Base-by-base conservation (phyloP, 2,797 vertebrate genomes). In the Etheostoma perlongum region DNA sequence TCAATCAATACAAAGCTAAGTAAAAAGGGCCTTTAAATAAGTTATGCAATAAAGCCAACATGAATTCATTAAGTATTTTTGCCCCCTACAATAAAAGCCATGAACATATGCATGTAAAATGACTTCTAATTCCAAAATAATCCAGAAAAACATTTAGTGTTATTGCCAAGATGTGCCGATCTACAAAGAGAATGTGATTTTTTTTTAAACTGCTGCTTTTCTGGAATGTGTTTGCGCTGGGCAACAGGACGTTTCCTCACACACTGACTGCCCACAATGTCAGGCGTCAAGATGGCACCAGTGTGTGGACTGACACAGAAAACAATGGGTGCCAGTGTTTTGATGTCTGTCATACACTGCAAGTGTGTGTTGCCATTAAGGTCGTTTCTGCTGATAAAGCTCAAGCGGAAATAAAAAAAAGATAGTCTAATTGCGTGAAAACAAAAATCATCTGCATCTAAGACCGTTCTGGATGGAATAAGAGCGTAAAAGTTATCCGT, bases 311-410 rank as follows among this genome's bases (percentile, higher is more conserved):
- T 33, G 53, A 23, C 44, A 36, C 44, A 7, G 67, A 36, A 23
- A 69, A 69, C 66, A 57, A 57, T 33, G 66, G 25, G 19, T 10
- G 19, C 54, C 46, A 18, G 19, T 48, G 67, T 69, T 58, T 33
- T 15, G 9, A 52, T 66, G 63, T 53, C 30, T 3, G 14, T 23
- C 25, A 21, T 7, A 36, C 67, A 16, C 54, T 36, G 53, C n/a
- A 15, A 65, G 21, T 21, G 42, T 47, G 53, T 48, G 25, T 33
- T 47, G 53, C 25, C 19, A 16, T 46, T 47, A 16, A 1, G 53
- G 1, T 21, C 58, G 33, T 47, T 33, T 58, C 1, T 57, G 25
- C 42, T 58, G 30, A 33, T 33, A 18, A 58, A 46, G n/a, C 6
- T 0, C 9, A 30, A 15, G 1, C 18, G 36, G 42, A 49, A 51